Evolutionary conservation across 2,888 invertebrate species (phyloP).

Genomic region (Platynereis dumerilii): DNA sequence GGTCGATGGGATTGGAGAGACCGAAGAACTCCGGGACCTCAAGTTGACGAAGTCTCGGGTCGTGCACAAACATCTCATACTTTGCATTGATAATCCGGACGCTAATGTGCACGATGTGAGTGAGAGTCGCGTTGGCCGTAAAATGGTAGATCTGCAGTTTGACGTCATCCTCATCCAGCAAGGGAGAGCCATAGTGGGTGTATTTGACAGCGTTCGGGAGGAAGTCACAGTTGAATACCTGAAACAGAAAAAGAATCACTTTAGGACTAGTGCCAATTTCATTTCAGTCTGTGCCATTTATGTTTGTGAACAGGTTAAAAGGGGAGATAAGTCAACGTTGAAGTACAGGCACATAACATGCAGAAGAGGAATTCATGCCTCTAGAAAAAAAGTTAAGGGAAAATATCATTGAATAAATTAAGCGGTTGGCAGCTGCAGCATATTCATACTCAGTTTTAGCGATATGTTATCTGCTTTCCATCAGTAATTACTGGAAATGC

Average conservation of each 20-base stretch:
- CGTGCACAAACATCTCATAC: conserved; percentile 51
- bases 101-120: conserved; percentile 5
- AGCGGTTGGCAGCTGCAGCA: too few relatives aligned
- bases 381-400: too few relatives aligned
- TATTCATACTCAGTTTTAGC: too few relatives aligned
- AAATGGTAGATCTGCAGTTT: conserved; percentile 57
- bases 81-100: conserved; percentile 53
- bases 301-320: too few relatives aligned
- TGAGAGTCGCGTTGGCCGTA: conserved; percentile 32
- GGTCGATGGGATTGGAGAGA: conserved; percentile 56
- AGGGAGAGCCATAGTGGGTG: conserved; percentile 60
- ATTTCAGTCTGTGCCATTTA: too few relatives aligned
- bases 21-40: conserved; percentile 57
- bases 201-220: conserved; percentile 55
- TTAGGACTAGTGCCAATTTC: too few relatives aligned
- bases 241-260: conserved; percentile 37
- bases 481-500: too few relatives aligned
- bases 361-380: too few relatives aligned
- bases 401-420: too few relatives aligned
- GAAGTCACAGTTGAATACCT: conserved; percentile 62
- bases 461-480: too few relatives aligned
- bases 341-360: too few relatives aligned
- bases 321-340: too few relatives aligned
- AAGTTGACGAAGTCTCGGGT: conserved; percentile 45
- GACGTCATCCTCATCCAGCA: conserved; percentile 54